These are phyloP conservation scores for Eonycteris spelaea DNA, from an alignment of 2,113 vertebrate species.

Conservation along the genomic window DNA sequence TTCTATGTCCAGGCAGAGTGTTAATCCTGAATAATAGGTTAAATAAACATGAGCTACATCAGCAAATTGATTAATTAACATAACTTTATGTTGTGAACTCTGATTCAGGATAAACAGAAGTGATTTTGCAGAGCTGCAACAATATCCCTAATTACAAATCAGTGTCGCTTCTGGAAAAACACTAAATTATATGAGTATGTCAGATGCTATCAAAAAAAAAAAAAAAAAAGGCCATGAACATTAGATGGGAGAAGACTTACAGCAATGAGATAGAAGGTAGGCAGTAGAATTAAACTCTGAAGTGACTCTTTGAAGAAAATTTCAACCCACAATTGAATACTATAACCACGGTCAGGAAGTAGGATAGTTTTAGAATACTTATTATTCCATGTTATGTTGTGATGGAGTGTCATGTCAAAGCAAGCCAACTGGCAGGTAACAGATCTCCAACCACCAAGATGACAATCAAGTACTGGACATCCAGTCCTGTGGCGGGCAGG, in stretches of 20 bases:
- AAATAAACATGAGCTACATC: background rate
- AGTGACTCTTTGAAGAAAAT: background rate
- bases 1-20: background rate
- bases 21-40: background rate
- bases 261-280: background rate
- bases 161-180: background rate
- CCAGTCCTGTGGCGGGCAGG: background rate
- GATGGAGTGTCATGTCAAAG: background rate
- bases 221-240: background rate
- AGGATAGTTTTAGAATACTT: background rate
- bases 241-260: background rate
- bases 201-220: background rate
- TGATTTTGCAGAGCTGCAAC: background rate
- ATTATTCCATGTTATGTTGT: background rate
- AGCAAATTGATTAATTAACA: background rate
- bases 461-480: background rate
- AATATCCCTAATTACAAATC: background rate
- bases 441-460: background rate
- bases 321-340: background rate
- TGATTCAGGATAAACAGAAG: background rate
- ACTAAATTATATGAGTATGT: background rate
- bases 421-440: background rate
- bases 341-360: background rate
- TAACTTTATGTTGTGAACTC: slow-evolving; percentile 20
- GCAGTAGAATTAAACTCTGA: background rate